These are phyloP conservation scores for Azemiops feae DNA, from an alignment of 2,113 vertebrate genomes.

Conservation along the genomic window DNA sequence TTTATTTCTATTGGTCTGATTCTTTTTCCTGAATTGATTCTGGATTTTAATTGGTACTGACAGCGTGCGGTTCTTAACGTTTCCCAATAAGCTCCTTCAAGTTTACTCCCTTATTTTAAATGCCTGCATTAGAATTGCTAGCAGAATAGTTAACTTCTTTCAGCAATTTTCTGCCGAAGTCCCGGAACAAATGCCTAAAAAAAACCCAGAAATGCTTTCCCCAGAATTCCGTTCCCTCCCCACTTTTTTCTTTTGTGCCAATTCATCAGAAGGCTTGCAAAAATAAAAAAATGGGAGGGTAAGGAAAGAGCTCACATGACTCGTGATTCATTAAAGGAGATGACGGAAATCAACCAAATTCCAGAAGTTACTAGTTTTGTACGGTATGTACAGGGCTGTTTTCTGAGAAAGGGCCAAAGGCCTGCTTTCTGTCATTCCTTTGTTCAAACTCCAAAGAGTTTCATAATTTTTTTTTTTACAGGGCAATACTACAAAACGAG, in stretches of 20 bases:
- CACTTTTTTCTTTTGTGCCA: neutral
- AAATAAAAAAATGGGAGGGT: neutral
- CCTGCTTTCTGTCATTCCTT: rapidly evolving
- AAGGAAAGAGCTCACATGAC: neutral
- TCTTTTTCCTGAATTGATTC: neutral
- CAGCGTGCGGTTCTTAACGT: neutral
- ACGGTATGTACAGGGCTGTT: neutral
- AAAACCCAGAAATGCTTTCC: neutral
- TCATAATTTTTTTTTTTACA: neutral
- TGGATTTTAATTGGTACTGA: neutral
- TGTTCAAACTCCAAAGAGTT: neutral
- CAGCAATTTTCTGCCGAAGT: neutral
- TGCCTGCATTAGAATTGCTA: neutral
- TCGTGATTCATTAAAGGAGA: conserved; percentile 19
- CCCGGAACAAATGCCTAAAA: neutral
- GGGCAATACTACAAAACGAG: neutral
- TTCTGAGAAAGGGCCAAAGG: neutral
- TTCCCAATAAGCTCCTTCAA: neutral
- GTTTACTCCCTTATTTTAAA: neutral
- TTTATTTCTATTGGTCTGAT: neutral
- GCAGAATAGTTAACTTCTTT: neutral
- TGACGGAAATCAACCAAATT: conserved; percentile 29
- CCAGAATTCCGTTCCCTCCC: neutral
- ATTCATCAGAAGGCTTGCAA: neutral
- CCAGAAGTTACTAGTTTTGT: neutral